These are phyloP conservation scores for Lymantria monacha DNA, from an alignment of 2,888 invertebrate species.

Conservation along the genomic window DNA sequence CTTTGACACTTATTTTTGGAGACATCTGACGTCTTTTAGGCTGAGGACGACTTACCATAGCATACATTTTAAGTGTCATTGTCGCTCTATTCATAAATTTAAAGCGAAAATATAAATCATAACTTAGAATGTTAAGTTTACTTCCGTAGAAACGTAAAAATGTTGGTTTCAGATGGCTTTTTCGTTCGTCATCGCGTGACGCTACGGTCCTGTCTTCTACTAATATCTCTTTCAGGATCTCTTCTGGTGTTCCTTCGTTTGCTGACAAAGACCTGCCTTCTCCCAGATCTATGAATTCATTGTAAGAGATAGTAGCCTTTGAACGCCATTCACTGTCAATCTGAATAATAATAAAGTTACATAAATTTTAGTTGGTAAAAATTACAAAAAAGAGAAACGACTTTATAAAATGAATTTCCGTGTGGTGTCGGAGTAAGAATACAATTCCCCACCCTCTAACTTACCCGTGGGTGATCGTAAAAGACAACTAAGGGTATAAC, in stretches of 20 bases:
- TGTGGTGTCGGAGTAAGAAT: too few species aligned
- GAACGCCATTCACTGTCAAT: neutral
- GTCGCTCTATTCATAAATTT: neutral
- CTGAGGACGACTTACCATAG: neutral
- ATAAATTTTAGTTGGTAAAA: too few species aligned
- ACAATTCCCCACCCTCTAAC: too few species aligned
- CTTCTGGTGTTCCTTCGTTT: constrained; percentile 2
- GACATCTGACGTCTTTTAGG: neutral
- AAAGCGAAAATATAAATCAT: constrained; percentile 10
- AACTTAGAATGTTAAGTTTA: neutral
- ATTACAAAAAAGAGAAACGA: too few species aligned
- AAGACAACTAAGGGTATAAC: too few species aligned
- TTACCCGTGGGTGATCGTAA: too few species aligned
- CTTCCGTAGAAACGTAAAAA: neutral
- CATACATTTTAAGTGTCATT: constrained; percentile 6
- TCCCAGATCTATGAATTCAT: constrained; percentile 2
- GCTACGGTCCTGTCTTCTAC: neutral
- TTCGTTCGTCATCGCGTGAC: neutral
- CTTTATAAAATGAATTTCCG: too few species aligned
- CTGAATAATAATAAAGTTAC: constrained; percentile 3
- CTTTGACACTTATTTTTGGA: neutral
- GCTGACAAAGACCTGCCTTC: constrained; percentile 1
- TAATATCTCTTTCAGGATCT: neutral
- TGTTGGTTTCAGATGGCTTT: neutral
- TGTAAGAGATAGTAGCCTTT: constrained; percentile 5